A percentile compares a stretch with the other conserved stretches of the same genome.
Evolutionary conservation across 2,888 invertebrate genomes (phyloP).

Genomic region (Apamea sordens): DNA sequence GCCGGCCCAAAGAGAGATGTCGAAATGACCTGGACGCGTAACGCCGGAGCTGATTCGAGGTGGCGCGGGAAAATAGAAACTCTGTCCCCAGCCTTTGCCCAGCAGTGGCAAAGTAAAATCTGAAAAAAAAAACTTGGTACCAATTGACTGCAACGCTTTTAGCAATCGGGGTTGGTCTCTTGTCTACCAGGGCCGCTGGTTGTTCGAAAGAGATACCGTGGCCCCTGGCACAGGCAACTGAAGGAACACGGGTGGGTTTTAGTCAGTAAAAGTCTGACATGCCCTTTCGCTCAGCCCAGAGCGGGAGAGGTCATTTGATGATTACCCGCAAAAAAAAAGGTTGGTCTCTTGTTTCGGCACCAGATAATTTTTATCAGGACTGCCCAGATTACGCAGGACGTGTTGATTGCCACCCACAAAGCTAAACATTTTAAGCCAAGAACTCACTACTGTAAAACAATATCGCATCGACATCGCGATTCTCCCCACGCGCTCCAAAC

Average conservation of each 20-base stretch:
- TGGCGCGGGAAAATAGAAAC: not conserved
- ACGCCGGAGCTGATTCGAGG: not conserved
- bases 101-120: not conserved
- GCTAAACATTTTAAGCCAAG: not conserved
- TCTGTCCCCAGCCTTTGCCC: too few relatives aligned
- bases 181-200: too few relatives aligned
- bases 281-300: too few relatives aligned
- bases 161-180: not conserved
- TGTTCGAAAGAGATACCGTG: too few relatives aligned
- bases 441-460: slow-evolving; percentile 14
- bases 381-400: not conserved
- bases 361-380: too few relatives aligned
- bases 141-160: not conserved
- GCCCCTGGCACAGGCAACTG: too few relatives aligned
- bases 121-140: not conserved
- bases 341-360: not conserved
- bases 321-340: too few relatives aligned
- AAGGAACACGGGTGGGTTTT: too few relatives aligned
- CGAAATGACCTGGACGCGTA: not conserved
- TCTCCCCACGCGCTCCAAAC: slow-evolving; percentile 72
- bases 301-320: too few relatives aligned
- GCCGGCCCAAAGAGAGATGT: not conserved
- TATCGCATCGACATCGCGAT: slow-evolving; percentile 54
- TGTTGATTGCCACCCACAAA: not conserved
- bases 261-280: too few relatives aligned